phyloP scores from a whole-genome alignment of 1,140 invertebrate species.

The Spodoptera frugiperda region DNA sequence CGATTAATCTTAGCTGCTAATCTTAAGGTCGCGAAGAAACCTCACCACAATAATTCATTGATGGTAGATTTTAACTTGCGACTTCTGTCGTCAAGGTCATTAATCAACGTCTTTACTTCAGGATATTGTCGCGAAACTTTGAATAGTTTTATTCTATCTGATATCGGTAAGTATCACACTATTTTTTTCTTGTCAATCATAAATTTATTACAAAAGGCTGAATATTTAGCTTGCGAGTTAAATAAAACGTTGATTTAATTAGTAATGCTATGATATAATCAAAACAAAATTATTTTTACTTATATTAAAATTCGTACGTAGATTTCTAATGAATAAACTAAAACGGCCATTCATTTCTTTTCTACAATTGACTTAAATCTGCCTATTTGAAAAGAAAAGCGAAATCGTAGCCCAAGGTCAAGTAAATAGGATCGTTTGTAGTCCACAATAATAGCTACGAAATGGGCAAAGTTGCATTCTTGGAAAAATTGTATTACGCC shows the following conservation, averaged over 20 bases:
- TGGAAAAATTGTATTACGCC: constrained; percentile 46
- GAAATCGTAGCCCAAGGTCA: constrained; percentile 19
- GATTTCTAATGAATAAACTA: too few species aligned
- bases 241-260: too few species aligned
- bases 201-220: too few species aligned
- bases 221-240: too few species aligned
- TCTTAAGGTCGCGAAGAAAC: constrained; percentile 1
- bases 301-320: not conserved
- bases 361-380: too few species aligned
- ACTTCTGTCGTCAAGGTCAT: constrained; percentile 1
- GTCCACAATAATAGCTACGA: constrained; percentile 19
- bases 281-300: not conserved
- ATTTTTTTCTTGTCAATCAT: not conserved
- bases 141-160: constrained; percentile 22
- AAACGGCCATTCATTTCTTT: too few species aligned
- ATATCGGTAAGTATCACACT: not conserved
- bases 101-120: constrained; percentile 20
- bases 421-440: constrained; percentile 18
- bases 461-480: constrained; percentile 40
- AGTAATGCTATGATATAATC: too few species aligned
- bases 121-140: constrained; percentile 23
- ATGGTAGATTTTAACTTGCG: constrained; percentile 16
- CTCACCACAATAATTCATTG: constrained; percentile 25
- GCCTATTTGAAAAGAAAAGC: too few species aligned
- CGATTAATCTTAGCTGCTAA: not conserved